phyloP scores from a whole-genome alignment of 2,888 invertebrate genomes.

The Linnaemya tessellans region DNA sequence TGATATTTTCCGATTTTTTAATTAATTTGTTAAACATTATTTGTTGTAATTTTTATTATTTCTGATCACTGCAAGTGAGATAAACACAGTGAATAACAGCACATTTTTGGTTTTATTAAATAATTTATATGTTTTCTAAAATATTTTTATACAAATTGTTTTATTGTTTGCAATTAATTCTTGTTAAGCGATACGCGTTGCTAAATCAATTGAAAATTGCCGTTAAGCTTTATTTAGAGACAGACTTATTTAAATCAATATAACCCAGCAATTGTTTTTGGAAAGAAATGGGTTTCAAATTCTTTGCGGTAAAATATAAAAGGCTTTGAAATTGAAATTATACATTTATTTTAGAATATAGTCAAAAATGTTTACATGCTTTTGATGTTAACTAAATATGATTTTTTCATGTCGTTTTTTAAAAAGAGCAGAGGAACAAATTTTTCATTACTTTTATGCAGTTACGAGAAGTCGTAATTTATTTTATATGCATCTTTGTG shows the following conservation, averaged over 20 bases:
- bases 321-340: no score
- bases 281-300: background rate
- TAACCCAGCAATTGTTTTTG: constrained; percentile 42
- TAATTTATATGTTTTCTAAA: constrained; percentile 13
- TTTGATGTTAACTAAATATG: no score
- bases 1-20: constrained; percentile 24
- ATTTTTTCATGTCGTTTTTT: no score
- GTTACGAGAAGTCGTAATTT: no score
- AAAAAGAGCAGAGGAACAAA: no score
- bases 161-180: constrained; percentile 53
- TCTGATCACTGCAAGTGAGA: constrained; percentile 24
- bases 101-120: constrained; percentile 52
- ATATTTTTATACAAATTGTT: constrained; percentile 1
- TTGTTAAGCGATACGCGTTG: constrained; percentile 35
- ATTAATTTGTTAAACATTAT: constrained; percentile 48
- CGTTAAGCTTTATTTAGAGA: constrained; percentile 30
- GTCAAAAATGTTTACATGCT: no score
- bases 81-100: constrained; percentile 24
- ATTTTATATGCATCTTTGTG: no score
- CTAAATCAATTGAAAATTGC: constrained; percentile 45
- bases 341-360: no score
- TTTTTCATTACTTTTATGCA: no score
- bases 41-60: constrained; percentile 52
- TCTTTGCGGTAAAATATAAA: no score
- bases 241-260: background rate